A percentile compares a stretch with the other conserved stretches of the same genome.
These are phyloP conservation scores for Mylabris phalerata DNA, from an alignment of 1,140 invertebrate genomes.

Conservation along the genomic window DNA sequence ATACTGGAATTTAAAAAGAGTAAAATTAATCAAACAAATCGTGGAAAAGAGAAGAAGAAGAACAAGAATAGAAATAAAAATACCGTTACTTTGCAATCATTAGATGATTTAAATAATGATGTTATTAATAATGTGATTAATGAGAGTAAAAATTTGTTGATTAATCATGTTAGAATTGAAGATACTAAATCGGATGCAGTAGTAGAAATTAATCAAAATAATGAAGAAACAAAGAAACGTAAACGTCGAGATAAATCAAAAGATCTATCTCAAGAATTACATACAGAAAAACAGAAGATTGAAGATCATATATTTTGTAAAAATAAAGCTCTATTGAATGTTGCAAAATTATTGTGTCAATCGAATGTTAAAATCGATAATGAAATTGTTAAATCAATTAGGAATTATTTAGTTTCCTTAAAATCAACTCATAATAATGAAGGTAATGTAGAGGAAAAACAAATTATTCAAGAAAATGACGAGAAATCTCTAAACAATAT, in stretches of 20 bases:
- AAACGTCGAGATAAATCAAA: not conserved
- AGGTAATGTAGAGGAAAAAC: not conserved
- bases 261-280: not conserved
- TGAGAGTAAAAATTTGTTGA: conserved; percentile 5
- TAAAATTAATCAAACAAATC: not conserved
- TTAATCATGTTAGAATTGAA: not conserved
- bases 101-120: not conserved
- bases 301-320: conserved; percentile 20
- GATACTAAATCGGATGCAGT: not conserved
- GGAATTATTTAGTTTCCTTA: conserved; percentile 4
- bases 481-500: conserved; percentile 25
- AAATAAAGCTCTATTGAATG: conserved; percentile 25
- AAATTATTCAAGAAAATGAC: not conserved
- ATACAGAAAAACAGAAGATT: conserved; percentile 4
- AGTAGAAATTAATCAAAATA: not conserved
- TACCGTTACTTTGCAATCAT: not conserved
- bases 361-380: conserved; percentile 1
- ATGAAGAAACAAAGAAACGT: not conserved
- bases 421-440: not conserved
- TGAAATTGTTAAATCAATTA: conserved; percentile 3
- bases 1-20: conserved; percentile 4
- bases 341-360: conserved; percentile 20
- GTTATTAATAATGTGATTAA: not conserved
- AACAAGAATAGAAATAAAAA: not conserved
- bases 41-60: conserved; percentile 3